Conservation (phyloP, 2,888 invertebrate species). For the Arctia plantaginis region DNA sequence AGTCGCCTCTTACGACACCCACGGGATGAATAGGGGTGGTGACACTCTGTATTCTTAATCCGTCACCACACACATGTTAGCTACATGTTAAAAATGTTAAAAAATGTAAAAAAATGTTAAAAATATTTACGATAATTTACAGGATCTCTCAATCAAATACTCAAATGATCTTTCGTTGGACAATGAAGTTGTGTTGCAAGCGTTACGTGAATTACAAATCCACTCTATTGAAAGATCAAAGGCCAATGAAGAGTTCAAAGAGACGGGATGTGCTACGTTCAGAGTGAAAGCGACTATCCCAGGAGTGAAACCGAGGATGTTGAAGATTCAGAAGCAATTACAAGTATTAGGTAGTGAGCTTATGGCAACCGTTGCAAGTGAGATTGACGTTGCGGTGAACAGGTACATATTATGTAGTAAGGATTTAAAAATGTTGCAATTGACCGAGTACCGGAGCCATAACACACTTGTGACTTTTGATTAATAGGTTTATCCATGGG, state of each 20-base stretch:
- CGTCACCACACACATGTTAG: too few relatives aligned
- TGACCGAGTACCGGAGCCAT: too few relatives aligned
- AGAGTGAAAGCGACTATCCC: conserved; percentile 88
- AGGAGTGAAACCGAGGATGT: conserved; percentile 77
- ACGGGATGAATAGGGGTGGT: too few relatives aligned
- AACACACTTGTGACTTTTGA: too few relatives aligned
- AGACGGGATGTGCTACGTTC: conserved; percentile 91
- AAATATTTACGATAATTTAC: too few relatives aligned
- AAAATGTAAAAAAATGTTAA: too few relatives aligned
- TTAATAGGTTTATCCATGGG: too few relatives aligned
- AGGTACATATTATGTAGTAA: conserved; percentile 66
- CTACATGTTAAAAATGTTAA: too few relatives aligned
- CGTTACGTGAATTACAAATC: conserved; percentile 88
- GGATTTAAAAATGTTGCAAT: too few relatives aligned
- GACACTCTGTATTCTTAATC: too few relatives aligned
- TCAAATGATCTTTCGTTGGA: conserved; percentile 84
- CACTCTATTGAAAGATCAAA: conserved; percentile 91
- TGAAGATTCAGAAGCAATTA: conserved; percentile 87
- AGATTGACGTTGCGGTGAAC: conserved; percentile 71
- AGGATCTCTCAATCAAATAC: conserved; percentile 89
- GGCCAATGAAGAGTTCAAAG: conserved; percentile 89
- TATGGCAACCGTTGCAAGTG: conserved; percentile 82
- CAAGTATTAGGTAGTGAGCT: conserved; percentile 85
- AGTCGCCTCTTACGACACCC: too few relatives aligned
- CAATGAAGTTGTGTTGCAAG: conserved; percentile 80